Evolutionary conservation across 1,140 invertebrate genomes (phyloP), one percentile per base, ranked within the genome.

Genomic region (Odontomachus brunneus): DNA sequence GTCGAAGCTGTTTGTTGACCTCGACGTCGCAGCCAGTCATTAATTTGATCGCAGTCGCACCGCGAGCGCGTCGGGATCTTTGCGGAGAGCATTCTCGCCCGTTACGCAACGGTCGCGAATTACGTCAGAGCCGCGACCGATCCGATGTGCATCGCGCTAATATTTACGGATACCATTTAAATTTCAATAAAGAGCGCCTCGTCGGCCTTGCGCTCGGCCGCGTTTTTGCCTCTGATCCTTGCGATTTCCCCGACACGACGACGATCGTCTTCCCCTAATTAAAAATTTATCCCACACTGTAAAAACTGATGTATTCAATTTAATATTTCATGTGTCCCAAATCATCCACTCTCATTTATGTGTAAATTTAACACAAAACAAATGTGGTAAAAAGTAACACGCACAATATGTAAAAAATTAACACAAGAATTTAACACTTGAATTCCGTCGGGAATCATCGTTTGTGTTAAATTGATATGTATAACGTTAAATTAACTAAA

Each of bases 1-100:
- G 53, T 33, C 38, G 26, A 44, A n/a, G 22, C 75, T 80, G 51
- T 80, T 71, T 80, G 75, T 80, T 80, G 75, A 80, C 75, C 75
- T 80, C 75, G 65, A 80, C 65, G 51, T 14, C 11, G 33, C 33
- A 53, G 38, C 75, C 3, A 59, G 75, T 71, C 51, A 71, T 80
- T 80, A 80, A 71, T 80, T 80, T 80, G 3, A 80, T 71, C 51
- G 33, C 26, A 69, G 63, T 57, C 75, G 29, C 2, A 44, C 65
- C 51, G 38, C 38, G 38, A 44, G 38, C 38, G 38, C 38, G 65
- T 48, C 65, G 51, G 51, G 22, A 71, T 63, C 75, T 69, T 80
- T 48, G 53, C 75, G 33, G 69, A 48, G 51, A 80, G 55, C 29
- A 80, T 80, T 69, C 65, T 71, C 63, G 14, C 65, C 57, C 65